These are phyloP conservation scores for Pantherophis alleghaniensis DNA, from an alignment of 2,797 vertebrate species.

Conservation along the genomic window DNA sequence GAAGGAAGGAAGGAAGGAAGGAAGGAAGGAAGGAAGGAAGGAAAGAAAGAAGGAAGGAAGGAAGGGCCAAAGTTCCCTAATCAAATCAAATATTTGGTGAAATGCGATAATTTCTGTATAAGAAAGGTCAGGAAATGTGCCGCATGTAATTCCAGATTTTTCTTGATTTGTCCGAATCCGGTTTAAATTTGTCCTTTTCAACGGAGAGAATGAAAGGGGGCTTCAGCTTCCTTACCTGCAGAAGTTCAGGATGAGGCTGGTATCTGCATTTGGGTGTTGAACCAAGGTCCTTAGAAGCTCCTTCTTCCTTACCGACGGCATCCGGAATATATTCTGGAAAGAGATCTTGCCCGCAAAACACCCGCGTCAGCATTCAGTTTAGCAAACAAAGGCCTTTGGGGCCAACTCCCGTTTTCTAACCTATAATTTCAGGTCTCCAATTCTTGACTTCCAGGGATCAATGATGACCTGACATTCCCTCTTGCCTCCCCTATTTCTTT, in stretches of 20 bases:
- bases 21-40: no score
- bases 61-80: background rate
- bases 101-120: background rate
- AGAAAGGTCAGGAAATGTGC: background rate
- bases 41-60: background rate
- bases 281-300: conserved; percentile 84
- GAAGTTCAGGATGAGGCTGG: conserved; percentile 85
- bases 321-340: conserved; percentile 89
- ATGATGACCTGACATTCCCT: background rate
- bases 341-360: conserved; percentile 80
- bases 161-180: background rate
- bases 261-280: conserved; percentile 82
- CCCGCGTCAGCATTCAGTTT: background rate
- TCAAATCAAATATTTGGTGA: background rate
- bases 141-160: background rate
- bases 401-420: background rate
- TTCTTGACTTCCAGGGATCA: background rate
- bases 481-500: background rate
- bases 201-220: background rate
- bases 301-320: conserved; percentile 82
- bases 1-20: no score
- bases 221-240: conserved; percentile 80
- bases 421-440: background rate
- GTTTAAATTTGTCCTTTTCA: background rate
- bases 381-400: background rate